phyloP scores from a whole-genome alignment of 2,888 invertebrate genomes.

The Pristionchus maxplancki region DNA sequence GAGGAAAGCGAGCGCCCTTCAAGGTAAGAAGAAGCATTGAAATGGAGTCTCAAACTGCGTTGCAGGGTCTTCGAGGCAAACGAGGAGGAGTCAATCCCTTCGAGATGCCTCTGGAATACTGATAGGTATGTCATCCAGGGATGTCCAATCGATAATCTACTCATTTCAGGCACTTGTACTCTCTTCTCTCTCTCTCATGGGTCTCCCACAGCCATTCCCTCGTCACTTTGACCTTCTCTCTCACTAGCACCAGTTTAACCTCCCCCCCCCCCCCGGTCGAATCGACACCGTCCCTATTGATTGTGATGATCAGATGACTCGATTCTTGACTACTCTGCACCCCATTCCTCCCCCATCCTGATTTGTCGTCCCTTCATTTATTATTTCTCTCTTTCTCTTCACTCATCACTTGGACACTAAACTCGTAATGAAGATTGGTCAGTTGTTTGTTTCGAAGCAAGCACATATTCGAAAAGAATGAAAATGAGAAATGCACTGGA shows the following conservation, averaged over 20 bases:
- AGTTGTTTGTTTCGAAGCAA: conserved; percentile 42
- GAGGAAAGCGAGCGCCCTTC: conserved; percentile 36
- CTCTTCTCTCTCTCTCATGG: conserved; percentile 13
- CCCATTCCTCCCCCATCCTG: background rate
- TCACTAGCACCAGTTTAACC: background rate
- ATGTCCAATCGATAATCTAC: background rate
- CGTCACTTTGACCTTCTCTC: background rate
- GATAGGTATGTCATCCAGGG: background rate
- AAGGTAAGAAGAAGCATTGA: no score
- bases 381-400: background rate
- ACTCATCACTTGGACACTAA: background rate
- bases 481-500: no score
- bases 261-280: background rate
- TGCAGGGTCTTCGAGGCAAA: conserved; percentile 20
- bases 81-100: background rate
- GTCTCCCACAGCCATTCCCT: background rate
- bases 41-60: no score
- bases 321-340: background rate
- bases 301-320: background rate
- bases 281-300: background rate
- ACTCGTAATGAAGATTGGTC: conserved; percentile 38
- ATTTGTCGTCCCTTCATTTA: background rate
- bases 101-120: background rate
- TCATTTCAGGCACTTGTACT: conserved; percentile 9
- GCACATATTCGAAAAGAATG: background rate